phyloP scores from a whole-genome alignment of 2,797 vertebrate genomes.

The Poeciliopsis presidionis region DNA sequence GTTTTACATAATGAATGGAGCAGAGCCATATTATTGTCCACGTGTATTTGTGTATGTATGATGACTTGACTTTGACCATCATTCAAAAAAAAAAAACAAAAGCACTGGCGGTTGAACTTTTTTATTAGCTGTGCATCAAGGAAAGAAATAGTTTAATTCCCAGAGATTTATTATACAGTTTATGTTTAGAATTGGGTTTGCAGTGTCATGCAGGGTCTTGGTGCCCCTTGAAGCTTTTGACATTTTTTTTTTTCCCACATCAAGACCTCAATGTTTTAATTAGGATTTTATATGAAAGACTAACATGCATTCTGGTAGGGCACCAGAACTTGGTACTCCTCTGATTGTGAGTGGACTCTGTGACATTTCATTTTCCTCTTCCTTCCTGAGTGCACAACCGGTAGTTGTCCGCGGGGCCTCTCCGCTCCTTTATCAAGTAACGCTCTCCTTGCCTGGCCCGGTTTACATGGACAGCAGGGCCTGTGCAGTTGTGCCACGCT shows the following conservation, averaged over 20 bases:
- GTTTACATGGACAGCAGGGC: background rate
- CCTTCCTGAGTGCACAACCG: background rate
- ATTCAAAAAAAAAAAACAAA: constrained; percentile 38
- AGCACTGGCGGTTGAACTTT: constrained; percentile 34
- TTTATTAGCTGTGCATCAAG: constrained; percentile 22
- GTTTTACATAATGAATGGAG: constrained; percentile 65
- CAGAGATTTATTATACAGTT: constrained; percentile 45
- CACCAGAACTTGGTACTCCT: background rate
- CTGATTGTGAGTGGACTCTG: background rate
- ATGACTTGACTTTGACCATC: constrained; percentile 57
- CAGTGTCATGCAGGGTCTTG: constrained; percentile 32
- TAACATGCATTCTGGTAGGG: background rate
- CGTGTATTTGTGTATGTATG: constrained; percentile 37
- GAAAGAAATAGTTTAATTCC: constrained; percentile 28
- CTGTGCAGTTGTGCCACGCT: background rate
- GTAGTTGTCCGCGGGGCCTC: background rate
- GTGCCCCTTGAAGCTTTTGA: background rate
- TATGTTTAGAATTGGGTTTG: constrained; percentile 5
- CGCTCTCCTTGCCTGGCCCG: background rate
- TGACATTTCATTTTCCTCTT: background rate
- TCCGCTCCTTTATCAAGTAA: background rate
- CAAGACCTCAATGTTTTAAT: background rate
- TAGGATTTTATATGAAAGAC: background rate
- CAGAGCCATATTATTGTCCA: constrained; percentile 74
- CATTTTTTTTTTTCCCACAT: background rate